phyloP scores from a whole-genome alignment of 2,888 invertebrate species.

The Emmelina monodactyla region DNA sequence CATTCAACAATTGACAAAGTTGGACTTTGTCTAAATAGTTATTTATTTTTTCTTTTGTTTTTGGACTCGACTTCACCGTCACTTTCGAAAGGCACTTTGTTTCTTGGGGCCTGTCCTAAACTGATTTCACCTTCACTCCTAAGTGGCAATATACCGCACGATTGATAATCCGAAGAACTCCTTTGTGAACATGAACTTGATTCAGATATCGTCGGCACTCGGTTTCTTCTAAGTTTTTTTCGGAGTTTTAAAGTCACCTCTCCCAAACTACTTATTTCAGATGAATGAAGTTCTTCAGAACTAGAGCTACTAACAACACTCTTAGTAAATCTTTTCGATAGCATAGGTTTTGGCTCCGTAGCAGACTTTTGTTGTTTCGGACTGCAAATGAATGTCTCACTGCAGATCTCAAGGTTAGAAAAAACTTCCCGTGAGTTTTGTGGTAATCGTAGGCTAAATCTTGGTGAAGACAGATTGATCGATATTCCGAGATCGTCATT shows the following conservation, averaged over 20 bases:
- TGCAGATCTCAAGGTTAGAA: constrained; percentile 29
- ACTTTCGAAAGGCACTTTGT: constrained; percentile 17
- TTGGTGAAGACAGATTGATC: constrained; percentile 48
- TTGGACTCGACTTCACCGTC: constrained; percentile 30
- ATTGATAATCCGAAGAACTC: constrained; percentile 31
- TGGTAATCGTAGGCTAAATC: constrained; percentile 48
- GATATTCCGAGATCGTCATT: constrained; percentile 36
- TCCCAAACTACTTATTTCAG: constrained; percentile 54
- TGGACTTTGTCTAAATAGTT: too few species aligned
- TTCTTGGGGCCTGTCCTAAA: constrained; percentile 3
- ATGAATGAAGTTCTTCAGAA: constrained; percentile 44
- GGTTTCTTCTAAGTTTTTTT: constrained; percentile 24
- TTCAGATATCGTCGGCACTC: constrained; percentile 30
- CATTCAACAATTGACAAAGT: neutral
- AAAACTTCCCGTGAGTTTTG: constrained; percentile 38
- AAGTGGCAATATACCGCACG: constrained; percentile 33
- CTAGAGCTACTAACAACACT: constrained; percentile 31
- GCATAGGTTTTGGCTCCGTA: neutral
- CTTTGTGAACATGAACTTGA: constrained; percentile 31
- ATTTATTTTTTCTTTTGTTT: neutral
- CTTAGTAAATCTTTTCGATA: constrained; percentile 16
- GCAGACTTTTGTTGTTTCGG: neutral
- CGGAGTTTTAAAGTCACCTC: constrained; percentile 37
- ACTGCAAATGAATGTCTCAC: constrained; percentile 13
- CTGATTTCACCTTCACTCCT: constrained; percentile 19